A percentile compares a stretch with the other conserved stretches of the same genome.
phyloP scores from a whole-genome alignment of 2,797 vertebrate genomes.

The Sebastes taczanowskii region DNA sequence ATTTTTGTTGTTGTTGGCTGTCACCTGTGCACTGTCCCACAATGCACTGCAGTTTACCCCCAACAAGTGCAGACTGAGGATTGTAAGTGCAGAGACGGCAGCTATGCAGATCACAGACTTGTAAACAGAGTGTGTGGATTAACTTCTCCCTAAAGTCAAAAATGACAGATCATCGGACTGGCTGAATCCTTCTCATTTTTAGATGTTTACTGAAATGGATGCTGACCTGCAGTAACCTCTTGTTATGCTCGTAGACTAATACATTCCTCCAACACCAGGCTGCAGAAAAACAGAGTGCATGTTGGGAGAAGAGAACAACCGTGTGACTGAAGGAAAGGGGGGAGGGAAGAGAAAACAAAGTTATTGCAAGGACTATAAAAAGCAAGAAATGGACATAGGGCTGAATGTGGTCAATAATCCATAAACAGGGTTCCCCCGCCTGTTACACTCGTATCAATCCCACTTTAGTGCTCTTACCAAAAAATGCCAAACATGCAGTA shows the following conservation, averaged over 20 bases:
- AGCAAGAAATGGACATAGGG: neutral
- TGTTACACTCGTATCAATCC: neutral
- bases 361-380: slow-evolving; percentile 13
- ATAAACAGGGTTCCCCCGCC: slow-evolving; percentile 12
- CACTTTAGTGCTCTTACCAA: slow-evolving; percentile 29
- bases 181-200: neutral
- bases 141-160: neutral
- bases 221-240: slow-evolving; percentile 64
- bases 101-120: neutral
- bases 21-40: slow-evolving; percentile 70
- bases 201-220: slow-evolving; percentile 30
- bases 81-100: neutral
- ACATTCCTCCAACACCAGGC: slow-evolving; percentile 48
- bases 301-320: slow-evolving; percentile 35
- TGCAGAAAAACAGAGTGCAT: slow-evolving; percentile 58
- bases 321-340: slow-evolving; percentile 34
- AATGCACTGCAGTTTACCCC: slow-evolving; percentile 55
- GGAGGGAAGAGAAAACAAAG: neutral
- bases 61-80: slow-evolving; percentile 1
- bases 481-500: slow-evolving; percentile 39
- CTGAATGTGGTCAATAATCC: slow-evolving; percentile 37
- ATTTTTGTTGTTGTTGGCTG: slow-evolving; percentile 45
- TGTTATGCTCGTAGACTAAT: slow-evolving; percentile 39
- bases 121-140: neutral
- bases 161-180: neutral